Percentiles rank a stretch among this genome's conserved stretches.
phyloP scores from a whole-genome alignment of 2,797 vertebrate species.

The Helarctos malayanus region DNA sequence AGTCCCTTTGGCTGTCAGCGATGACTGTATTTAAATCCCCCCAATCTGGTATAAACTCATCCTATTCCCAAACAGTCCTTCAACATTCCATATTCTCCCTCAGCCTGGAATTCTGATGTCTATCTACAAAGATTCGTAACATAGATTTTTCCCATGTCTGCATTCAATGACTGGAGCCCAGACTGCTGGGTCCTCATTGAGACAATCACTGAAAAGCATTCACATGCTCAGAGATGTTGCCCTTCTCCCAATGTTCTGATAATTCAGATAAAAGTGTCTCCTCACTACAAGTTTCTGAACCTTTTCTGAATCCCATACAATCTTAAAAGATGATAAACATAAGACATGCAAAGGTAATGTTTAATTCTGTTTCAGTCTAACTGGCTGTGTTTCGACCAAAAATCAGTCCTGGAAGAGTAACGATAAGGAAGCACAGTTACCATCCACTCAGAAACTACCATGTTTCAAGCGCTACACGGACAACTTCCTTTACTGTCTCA shows the following conservation, averaged over 20 bases:
- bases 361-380: slow-evolving; percentile 39
- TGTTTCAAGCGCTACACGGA: not conserved
- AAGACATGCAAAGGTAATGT: not conserved
- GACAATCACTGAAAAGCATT: not conserved
- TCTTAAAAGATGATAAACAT: not conserved
- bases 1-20: not conserved
- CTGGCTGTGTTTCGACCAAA: slow-evolving; percentile 1
- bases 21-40: not conserved
- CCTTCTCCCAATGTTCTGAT: slow-evolving; percentile 4
- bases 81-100: not conserved
- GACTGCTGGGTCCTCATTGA: not conserved
- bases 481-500: not conserved
- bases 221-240: not conserved
- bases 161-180: not conserved
- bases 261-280: slow-evolving; percentile 12
- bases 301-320: not conserved
- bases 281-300: not conserved
- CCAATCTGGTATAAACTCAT: not conserved
- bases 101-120: not conserved
- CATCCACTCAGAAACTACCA: not conserved
- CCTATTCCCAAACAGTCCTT: not conserved
- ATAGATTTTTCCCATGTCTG: not conserved
- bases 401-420: not conserved
- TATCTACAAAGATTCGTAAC: not conserved
- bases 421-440: not conserved